Base-by-base conservation (phyloP, 2,113 vertebrate species). In the Pyrgilauda ruficollis region DNA sequence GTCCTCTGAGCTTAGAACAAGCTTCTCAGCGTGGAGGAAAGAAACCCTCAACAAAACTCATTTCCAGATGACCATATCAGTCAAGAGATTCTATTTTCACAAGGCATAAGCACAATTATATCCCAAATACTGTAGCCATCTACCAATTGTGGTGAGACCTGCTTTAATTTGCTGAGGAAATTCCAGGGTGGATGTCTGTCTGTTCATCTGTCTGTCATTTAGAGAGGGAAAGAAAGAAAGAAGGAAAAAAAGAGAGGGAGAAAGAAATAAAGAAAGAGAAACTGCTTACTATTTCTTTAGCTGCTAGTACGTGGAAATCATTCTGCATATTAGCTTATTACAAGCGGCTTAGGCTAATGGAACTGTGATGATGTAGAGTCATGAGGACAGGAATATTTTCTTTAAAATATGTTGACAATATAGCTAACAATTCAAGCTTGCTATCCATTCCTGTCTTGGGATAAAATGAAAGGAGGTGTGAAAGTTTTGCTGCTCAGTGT, bases 401-500 rank as follows among this genome's bases (percentile, higher is more conserved):
- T 89, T 64, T 31, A 68, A 94, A 89, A 52, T 41, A 21, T 55
- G 24, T 47, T 64, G 84, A 33, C 69, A 76, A 28, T 75, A 63
- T 6, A 68, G 77, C 44, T 52, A 78, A 82, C 52, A 55, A 78
- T 63, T 89, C 67, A 56, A 64, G 31, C 44, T 87, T 70, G 24
- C 37, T 87, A n/a, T 35, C 52, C 49, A 37, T 64, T 79, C 24
- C 33, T 16, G 2, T 79, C 66, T 64, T 35, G 28, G 62, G 70
- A 44, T 87, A 79, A 91, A 96, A 53, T 1, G 2, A 85, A 91
- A 87, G 66, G 35, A 63, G 56, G 30, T 2, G 3, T 75, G 43
- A 16, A 89, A 89, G 74, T 94, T 87, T 91, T 89, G 69, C 66
- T 82, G 56, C 50, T 95, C 31, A 81, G 35, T n/a, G 56, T 94